Evolutionary conservation across 2,797 vertebrate genomes (phyloP).

Genomic region (Thalassophryne amazonica): DNA sequence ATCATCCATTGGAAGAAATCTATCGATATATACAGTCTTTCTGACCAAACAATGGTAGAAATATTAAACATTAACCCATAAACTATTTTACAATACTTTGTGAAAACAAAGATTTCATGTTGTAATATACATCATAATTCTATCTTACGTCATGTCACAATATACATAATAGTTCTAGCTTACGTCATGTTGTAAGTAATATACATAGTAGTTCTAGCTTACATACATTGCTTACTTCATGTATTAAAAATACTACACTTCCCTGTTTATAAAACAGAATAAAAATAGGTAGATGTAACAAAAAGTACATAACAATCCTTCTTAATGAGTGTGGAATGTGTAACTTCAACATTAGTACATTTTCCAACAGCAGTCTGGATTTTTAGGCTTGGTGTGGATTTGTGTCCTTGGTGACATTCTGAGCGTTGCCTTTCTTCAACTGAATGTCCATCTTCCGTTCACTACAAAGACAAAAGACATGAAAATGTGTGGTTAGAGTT

Average conservation of each 20-base stretch:
- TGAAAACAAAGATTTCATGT: neutral
- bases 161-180: neutral
- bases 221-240: neutral
- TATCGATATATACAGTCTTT: neutral
- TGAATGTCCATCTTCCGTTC: neutral
- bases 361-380: neutral
- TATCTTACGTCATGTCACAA: too few species aligned
- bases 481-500: too few species aligned
- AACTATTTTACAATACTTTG: neutral
- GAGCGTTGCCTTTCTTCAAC: too few species aligned
- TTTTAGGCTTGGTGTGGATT: neutral
- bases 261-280: conserved; percentile 66
- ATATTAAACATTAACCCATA: neutral
- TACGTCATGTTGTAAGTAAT: too few species aligned
- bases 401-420: fast-evolving
- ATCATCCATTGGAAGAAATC: too few species aligned
- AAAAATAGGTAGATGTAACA: neutral
- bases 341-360: neutral
- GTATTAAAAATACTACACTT: conserved; percentile 48
- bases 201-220: neutral
- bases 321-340: neutral
- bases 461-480: conserved; percentile 10
- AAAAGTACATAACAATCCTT: neutral
- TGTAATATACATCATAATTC: neutral
- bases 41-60: neutral